Conservation (phyloP, 2,113 vertebrate species). For the Hypanus sabinus region DNA sequence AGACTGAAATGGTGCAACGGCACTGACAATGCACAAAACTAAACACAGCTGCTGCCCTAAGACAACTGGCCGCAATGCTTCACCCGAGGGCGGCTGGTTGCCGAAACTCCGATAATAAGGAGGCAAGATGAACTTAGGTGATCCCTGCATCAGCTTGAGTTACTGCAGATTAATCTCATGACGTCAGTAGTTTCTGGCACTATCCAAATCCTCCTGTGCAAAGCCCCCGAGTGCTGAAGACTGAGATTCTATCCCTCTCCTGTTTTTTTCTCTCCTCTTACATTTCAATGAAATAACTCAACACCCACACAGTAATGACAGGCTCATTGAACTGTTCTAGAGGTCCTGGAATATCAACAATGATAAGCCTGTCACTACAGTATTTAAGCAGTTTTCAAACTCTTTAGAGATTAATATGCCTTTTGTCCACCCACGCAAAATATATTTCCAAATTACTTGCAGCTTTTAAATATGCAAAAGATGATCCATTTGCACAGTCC, state of each 20-base stretch:
- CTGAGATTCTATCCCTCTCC: neutral
- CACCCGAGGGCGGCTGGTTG: too few relatives aligned
- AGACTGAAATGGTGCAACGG: too few relatives aligned
- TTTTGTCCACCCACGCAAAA: constrained; percentile 36
- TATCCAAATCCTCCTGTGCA: too few relatives aligned
- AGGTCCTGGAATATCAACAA: constrained; percentile 27
- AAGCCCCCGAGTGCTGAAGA: neutral
- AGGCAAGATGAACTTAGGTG: too few relatives aligned
- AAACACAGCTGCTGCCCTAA: too few relatives aligned
- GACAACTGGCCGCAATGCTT: too few relatives aligned
- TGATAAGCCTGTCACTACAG: neutral
- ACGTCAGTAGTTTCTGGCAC: too few relatives aligned
- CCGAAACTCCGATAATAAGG: too few relatives aligned
- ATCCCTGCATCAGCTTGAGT: neutral
- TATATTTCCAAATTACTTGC: constrained; percentile 24
- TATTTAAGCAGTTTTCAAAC: constrained; percentile 32
- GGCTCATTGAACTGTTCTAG: constrained; percentile 11
- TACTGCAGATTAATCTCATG: neutral
- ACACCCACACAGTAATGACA: constrained; percentile 29
- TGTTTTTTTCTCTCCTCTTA: neutral
- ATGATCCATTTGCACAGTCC: constrained; percentile 28
- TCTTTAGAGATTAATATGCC: constrained; percentile 31
- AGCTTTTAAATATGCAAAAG: constrained; percentile 35
- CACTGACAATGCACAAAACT: too few relatives aligned
- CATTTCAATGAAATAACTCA: constrained; percentile 26